These are phyloP conservation scores for Ferdinandea cuprea DNA, from an alignment of 2,888 invertebrate genomes.

Conservation along the genomic window DNA sequence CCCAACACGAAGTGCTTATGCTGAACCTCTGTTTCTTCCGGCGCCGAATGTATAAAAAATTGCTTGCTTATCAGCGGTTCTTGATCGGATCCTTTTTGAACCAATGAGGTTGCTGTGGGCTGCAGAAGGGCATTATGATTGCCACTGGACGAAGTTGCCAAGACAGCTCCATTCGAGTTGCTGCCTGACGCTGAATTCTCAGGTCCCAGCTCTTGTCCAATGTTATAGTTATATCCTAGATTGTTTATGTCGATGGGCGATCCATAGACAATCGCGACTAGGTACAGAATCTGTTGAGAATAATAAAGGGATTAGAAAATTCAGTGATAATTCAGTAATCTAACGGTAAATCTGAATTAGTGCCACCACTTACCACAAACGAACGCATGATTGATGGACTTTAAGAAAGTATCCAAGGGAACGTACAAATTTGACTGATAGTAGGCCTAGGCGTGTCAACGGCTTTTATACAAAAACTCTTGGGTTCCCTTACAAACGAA, in stretches of 20 bases:
- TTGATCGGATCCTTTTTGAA: constrained; percentile 39
- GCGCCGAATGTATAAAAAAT: constrained; percentile 81
- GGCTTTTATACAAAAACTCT: constrained; percentile 58
- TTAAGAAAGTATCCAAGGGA: constrained; percentile 54
- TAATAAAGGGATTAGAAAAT: not conserved
- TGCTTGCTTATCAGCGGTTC: constrained; percentile 81
- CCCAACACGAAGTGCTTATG: constrained; percentile 80
- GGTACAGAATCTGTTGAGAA: constrained; percentile 38
- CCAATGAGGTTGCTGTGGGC: not conserved
- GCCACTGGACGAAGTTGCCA: constrained; percentile 9
- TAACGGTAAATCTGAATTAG: not conserved
- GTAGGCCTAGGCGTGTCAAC: constrained; percentile 42
- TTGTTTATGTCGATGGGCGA: constrained; percentile 44
- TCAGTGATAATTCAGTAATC: not conserved
- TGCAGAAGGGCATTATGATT: constrained; percentile 1
- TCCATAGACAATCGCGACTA: constrained; percentile 41
- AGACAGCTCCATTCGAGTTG: constrained; percentile 13
- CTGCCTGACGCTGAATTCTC: not conserved
- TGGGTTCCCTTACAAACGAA: constrained; percentile 27
- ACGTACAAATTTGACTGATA: constrained; percentile 61
- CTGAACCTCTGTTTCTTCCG: constrained; percentile 79
- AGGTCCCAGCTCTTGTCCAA: not conserved
- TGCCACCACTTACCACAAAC: constrained; percentile 55
- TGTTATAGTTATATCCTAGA: constrained; percentile 52
- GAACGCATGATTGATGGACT: constrained; percentile 54